These are phyloP conservation scores for Palaemon carinicauda DNA, from an alignment of 1,140 invertebrate genomes.

Conservation along the genomic window DNA sequence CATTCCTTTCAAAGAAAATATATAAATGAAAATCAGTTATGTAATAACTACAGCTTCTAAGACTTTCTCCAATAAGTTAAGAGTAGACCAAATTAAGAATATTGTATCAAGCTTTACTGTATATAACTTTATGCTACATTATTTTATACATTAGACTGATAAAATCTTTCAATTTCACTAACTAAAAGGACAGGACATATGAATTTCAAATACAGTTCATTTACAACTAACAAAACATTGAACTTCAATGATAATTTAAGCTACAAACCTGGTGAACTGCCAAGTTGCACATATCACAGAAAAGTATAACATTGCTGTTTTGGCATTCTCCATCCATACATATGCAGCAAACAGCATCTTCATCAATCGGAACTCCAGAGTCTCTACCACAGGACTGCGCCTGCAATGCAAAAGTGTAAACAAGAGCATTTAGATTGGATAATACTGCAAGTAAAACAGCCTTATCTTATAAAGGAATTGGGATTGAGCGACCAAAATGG, in stretches of 20 bases:
- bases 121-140: too few relatives aligned
- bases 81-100: neutral
- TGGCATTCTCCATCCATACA: conserved; percentile 91
- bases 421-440: neutral
- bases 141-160: too few relatives aligned
- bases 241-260: neutral
- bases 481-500: too few relatives aligned
- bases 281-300: conserved; percentile 99
- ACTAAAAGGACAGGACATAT: too few relatives aligned
- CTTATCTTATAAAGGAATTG: neutral
- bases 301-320: conserved; percentile 94
- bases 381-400: conserved; percentile 71
- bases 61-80: neutral
- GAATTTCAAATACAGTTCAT: neutral
- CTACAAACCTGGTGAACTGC: conserved; percentile 87
- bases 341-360: conserved; percentile 98
- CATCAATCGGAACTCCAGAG: conserved; percentile 82
- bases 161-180: too few relatives aligned
- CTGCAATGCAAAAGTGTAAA: too few relatives aligned
- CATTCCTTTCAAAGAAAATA: conserved; percentile 75
- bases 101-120: too few relatives aligned
- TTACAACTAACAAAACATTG: neutral
- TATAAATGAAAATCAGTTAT: neutral
- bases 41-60: neutral
- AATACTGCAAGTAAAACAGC: neutral